phyloP scores from a whole-genome alignment of 2,113 vertebrate genomes.

The Crotophaga sulcirostris region DNA sequence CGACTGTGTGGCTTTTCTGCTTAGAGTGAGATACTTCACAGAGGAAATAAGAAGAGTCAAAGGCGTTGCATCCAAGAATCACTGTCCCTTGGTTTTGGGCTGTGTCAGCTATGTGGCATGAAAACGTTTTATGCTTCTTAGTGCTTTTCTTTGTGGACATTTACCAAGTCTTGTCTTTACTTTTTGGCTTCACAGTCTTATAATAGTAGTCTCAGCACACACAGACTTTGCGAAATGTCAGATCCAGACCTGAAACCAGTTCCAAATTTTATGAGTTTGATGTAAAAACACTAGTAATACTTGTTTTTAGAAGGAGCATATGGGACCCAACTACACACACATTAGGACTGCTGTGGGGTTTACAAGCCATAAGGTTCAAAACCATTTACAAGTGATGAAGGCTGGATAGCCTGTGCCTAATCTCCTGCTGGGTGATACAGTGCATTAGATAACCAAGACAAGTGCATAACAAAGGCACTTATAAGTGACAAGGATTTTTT shows the following conservation, averaged over 20 bases:
- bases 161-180: not conserved
- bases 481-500: not conserved
- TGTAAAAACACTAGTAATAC: not conserved
- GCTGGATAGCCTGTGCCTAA: not conserved
- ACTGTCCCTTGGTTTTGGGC: not conserved
- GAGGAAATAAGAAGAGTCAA: not conserved
- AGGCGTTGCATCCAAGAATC: not conserved
- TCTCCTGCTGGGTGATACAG: not conserved
- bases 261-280: not conserved
- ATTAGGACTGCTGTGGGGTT: not conserved
- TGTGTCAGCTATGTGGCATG: accelerated
- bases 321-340: not conserved
- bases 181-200: not conserved
- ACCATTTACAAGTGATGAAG: not conserved
- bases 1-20: not conserved
- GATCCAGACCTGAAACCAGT: not conserved
- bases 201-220: not conserved
- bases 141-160: not conserved
- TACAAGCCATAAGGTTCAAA: not conserved
- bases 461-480: not conserved
- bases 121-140: not conserved
- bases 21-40: not conserved
- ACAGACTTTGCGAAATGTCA: not conserved
- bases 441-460: not conserved
- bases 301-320: not conserved